These are phyloP conservation scores for Aegotheles bennettii DNA, from an alignment of 2,113 vertebrate genomes.

Conservation along the genomic window DNA sequence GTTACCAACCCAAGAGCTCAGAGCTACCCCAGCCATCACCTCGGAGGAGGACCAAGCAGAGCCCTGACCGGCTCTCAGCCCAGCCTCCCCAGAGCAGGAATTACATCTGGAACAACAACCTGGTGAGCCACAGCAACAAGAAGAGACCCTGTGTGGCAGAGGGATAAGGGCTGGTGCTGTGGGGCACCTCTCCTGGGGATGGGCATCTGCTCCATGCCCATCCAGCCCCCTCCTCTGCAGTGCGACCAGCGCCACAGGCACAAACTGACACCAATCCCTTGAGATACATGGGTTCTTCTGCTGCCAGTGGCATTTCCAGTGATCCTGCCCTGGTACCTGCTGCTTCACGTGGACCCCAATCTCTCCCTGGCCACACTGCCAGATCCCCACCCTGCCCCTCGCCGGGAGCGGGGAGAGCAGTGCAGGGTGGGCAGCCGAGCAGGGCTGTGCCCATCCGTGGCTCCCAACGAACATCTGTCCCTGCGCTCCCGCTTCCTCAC, in stretches of 20 bases:
- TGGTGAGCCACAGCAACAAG: rapidly evolving
- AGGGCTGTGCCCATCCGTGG: not conserved
- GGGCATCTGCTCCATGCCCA: rapidly evolving
- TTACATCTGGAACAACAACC: not conserved
- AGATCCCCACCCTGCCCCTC: not conserved
- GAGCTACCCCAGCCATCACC: not conserved
- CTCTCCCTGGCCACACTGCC: not conserved
- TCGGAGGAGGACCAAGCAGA: not conserved
- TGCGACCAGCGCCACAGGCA: not conserved
- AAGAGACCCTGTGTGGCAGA: not conserved
- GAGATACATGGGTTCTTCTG: not conserved
- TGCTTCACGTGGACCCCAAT: not conserved
- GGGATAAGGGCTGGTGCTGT: not conserved
- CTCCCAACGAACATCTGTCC: not conserved
- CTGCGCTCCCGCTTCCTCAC: not conserved
- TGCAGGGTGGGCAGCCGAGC: rapidly evolving
- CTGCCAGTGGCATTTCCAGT: not conserved
- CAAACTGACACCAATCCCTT: rapidly evolving
- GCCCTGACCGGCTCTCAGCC: rapidly evolving
- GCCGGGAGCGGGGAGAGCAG: rapidly evolving
- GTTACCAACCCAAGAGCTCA: not conserved
- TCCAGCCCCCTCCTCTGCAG: not conserved
- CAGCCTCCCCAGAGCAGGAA: not conserved
- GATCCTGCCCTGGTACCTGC: rapidly evolving
- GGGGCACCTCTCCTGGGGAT: not conserved